These are phyloP conservation scores for Gonioctena quinquepunctata DNA, from an alignment of 1,140 invertebrate genomes.

Conservation along the genomic window DNA sequence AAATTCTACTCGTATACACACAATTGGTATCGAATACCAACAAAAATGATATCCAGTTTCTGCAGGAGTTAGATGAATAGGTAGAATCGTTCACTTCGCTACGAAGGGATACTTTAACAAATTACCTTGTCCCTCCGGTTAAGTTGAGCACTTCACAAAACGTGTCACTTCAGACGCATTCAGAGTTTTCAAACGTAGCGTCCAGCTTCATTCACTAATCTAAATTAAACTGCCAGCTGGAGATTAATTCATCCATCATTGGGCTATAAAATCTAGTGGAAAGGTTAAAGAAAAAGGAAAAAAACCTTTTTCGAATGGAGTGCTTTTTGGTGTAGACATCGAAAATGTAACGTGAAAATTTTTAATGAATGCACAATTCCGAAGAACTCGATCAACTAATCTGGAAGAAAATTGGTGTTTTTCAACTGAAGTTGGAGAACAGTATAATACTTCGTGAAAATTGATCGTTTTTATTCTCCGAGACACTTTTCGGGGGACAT, in stretches of 20 bases:
- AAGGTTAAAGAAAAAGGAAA: conserved; percentile 1
- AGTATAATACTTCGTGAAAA: too few relatives aligned
- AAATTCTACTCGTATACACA: too few relatives aligned
- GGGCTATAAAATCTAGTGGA: conserved; percentile 11
- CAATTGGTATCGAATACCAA: background rate
- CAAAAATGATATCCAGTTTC: background rate
- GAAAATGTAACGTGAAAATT: background rate
- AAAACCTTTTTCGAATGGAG: background rate
- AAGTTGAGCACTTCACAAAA: background rate
- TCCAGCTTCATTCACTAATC: background rate
- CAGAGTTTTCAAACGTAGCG: background rate
- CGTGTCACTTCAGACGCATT: conserved; percentile 6
- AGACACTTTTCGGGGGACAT: too few relatives aligned
- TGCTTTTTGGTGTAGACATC: conserved; percentile 4
- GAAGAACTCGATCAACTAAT: background rate
- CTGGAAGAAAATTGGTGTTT: background rate
- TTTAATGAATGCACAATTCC: background rate
- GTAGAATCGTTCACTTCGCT: background rate
- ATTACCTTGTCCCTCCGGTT: background rate
- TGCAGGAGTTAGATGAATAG: background rate
- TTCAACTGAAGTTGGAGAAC: background rate
- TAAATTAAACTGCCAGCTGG: conserved; percentile 11
- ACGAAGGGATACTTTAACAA: background rate
- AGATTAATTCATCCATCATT: conserved; percentile 16
- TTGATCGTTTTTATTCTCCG: too few relatives aligned